Evolutionary conservation across 2,113 vertebrate species (phyloP).

Genomic region (Hippolais icterina): DNA sequence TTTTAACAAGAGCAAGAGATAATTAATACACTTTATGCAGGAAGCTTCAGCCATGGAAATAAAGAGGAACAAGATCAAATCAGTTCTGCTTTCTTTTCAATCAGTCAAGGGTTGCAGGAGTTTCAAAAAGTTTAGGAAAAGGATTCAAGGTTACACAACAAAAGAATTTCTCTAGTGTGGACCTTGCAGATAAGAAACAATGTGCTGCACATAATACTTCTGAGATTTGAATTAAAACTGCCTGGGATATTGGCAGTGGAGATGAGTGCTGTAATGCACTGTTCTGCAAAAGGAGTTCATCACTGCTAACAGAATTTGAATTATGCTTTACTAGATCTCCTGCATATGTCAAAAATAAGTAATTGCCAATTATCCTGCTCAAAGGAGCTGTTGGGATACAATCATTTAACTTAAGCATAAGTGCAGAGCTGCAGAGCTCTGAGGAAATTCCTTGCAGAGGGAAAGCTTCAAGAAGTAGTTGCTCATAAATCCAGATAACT

Average conservation of each 20-base stretch:
- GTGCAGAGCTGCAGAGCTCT: not conserved
- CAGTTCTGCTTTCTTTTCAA: conserved; percentile 5
- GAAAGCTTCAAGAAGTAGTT: conserved; percentile 4
- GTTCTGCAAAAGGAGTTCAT: conserved; percentile 15
- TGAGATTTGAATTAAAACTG: conserved; percentile 48
- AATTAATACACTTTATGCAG: not conserved
- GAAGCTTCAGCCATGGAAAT: not conserved
- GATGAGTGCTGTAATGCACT: not conserved
- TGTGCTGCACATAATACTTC: conserved; percentile 32
- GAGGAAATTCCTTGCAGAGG: not conserved
- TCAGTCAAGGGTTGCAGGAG: not conserved
- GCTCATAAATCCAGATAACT: not conserved
- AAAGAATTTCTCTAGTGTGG: conserved; percentile 13
- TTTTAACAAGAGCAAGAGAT: conserved; percentile 11
- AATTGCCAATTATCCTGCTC: conserved; percentile 61
- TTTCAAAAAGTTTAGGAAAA: conserved; percentile 5
- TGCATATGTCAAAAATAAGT: conserved; percentile 60
- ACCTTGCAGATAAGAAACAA: conserved; percentile 52
- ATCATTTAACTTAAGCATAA: conserved; percentile 42
- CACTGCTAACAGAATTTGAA: conserved; percentile 49
- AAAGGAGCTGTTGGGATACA: conserved; percentile 47
- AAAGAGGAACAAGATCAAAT: conserved; percentile 16
- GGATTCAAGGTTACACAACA: conserved; percentile 30
- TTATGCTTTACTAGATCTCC: conserved; percentile 50
- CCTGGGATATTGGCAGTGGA: conserved; percentile 22